A percentile compares a stretch with the other conserved stretches of the same genome.
Conservation (phyloP, 2,113 vertebrate genomes). For the Oophaga pumilio region DNA sequence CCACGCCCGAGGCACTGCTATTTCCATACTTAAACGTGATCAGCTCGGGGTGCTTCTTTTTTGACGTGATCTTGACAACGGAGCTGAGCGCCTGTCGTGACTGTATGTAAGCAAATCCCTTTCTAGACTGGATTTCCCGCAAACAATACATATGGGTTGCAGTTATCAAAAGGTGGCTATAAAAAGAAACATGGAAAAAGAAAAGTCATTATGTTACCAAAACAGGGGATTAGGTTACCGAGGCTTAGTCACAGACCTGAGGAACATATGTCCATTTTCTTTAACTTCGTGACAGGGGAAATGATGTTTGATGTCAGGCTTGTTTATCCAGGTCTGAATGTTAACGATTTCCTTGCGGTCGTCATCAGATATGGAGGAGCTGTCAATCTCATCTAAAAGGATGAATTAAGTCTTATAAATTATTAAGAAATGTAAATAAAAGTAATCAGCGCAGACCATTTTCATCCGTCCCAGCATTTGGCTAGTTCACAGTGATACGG, state of each 20-base stretch:
- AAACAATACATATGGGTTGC: constrained; percentile 98
- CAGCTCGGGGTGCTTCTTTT: constrained; percentile 97
- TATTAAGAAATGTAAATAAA: not conserved
- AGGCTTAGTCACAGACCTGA: constrained; percentile 76
- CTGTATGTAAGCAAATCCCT: constrained; percentile 95
- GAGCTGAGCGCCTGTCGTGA: constrained; percentile 94
- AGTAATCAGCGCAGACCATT: too few species aligned
- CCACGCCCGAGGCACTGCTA: constrained; percentile 89
- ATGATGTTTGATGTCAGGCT: constrained; percentile 94
- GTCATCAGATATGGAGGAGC: constrained; percentile 95
- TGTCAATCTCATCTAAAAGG: constrained; percentile 93
- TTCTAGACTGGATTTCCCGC: constrained; percentile 90
- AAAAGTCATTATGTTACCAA: not conserved
- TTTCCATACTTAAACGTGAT: constrained; percentile 98
- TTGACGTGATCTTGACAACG: constrained; percentile 98
- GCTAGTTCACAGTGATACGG: too few species aligned
- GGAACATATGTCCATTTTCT: constrained; percentile 97
- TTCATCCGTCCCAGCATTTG: too few species aligned
- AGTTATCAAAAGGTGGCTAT: constrained; percentile 91
- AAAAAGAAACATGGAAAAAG: constrained; percentile 10
- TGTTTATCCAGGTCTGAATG: constrained; percentile 97
- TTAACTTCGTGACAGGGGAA: constrained; percentile 96
- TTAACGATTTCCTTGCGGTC: constrained; percentile 96
- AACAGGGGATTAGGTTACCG: too few species aligned
- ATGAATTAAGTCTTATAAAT: not conserved